Evolutionary conservation across 2,888 invertebrate genomes (phyloP), one percentile per base, ranked within the genome.

Genomic region (Netelia fuscicornis): DNA sequence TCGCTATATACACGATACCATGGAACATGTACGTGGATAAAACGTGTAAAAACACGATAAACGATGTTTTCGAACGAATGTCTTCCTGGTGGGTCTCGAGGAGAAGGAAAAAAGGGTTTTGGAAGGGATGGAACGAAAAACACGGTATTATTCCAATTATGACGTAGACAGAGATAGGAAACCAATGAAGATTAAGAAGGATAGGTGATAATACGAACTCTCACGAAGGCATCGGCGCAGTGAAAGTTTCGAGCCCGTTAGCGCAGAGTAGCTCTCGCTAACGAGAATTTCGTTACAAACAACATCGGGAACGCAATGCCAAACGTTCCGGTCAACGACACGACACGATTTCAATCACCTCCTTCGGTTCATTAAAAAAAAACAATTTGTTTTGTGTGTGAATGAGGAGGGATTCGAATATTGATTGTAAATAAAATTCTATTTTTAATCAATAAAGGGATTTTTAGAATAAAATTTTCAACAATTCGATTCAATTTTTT

Each of bases 241-340:
- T 83, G 85, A 80, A 87, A 87, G 80, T 84, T 83, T 81, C 48
- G 72, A 62, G 54, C 17, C 11, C 65, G 58, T 70, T 30, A 30
- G 48, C 68, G 11, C 30, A 64, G 54, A 62, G 74, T 58, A 68
- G 71, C 72, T 54, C 42, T 65, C 75, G 70, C 60, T 70, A 71
- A 62, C 30, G 67, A 75, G 75, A 78, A 81, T 78, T 83, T 83
- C 77, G 78, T 78, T 74, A 78, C 68, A 64, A 80, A 77, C 85
- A 54, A 72, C 11, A 37, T 10, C 56, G 56, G 82, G 75, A 81
- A 10, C 81, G 75, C 79, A 65, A 86, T 72, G 72, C 58, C 64
- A 77, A 70, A 70, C 74, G 72, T 76, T 37, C 65, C 80, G 83
- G 85, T 87, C 86, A 85, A 81, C 74, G 83, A 80, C 85, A 84